Base-by-base conservation (phyloP, 2,888 invertebrate species). In the Pterostichus niger region DNA sequence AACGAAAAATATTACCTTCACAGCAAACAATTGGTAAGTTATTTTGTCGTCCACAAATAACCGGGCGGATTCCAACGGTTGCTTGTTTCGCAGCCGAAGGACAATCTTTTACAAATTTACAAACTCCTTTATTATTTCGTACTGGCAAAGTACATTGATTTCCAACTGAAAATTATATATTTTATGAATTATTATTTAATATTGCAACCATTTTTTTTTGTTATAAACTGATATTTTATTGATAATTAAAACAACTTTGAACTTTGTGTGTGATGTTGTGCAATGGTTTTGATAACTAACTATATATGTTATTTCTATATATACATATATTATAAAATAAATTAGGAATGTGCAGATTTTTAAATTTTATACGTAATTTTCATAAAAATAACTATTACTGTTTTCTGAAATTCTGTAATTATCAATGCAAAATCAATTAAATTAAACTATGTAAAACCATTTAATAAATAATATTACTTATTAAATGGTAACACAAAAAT, bases 1-100 rank as follows among this genome's bases (percentile, higher is more conserved):
- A 33, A 35, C 13, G 35, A 35, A 64, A 33, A 13, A 7, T 64
- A 24, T 44, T 56, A 86, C 87, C 86, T 86, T 87, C 87, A 71
- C 89, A 89, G 84, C 89, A 89, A 46, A 89, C 87, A 54, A 89
- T 87, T 0, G 88, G 87, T 15, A 83, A 86, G 9, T 85, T 86
- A 44, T 86, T 84, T 78, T 87, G 85, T 77, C 87, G 85, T 44
- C 88, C 88, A 84, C 89, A 89, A 46, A 87, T 84, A 71, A 88
- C 88, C n/a, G 87, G 87, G 40, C 83, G 83, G 44, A 88, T 86
- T 13, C 88, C 88, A 68, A 84, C 85, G 35, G 33, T 33, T 13
- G 13, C 33, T 0, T 64, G 64, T 64, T 31, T 64, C 13, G 31
- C 33, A 35, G 85, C 87, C 46, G 79, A 31, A n/a, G 87, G 87